Conservation (phyloP, 2,113 vertebrate species). For the Conger conger region DNA sequence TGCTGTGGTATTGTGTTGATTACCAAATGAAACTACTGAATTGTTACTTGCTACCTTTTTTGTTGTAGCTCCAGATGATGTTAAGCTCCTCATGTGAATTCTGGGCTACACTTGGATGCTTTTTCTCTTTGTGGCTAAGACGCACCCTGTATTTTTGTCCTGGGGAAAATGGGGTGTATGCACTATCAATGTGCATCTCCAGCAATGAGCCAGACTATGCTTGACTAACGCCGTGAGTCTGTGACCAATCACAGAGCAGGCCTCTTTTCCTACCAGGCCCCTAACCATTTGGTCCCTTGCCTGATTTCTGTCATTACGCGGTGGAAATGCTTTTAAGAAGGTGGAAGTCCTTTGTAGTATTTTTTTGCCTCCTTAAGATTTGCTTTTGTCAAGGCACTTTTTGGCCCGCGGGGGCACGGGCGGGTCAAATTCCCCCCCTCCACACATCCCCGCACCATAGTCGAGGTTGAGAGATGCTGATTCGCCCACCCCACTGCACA, state of each 20-base stretch:
- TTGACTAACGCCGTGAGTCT: not conserved
- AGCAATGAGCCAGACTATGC: not conserved
- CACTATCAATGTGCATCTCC: not conserved
- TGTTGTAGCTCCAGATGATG: not conserved
- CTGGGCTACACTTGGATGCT: not conserved
- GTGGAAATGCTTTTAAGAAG: not conserved
- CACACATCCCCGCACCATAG: not conserved
- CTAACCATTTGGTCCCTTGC: not conserved
- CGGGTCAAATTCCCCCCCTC: too few relatives aligned
- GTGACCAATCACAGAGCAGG: not conserved
- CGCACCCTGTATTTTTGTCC: not conserved
- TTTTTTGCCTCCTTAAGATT: not conserved
- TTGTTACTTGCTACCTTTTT: not conserved
- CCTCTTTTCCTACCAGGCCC: not conserved
- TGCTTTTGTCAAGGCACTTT: not conserved
- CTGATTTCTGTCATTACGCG: not conserved
- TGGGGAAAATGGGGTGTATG: not conserved
- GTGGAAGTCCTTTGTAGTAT: not conserved
- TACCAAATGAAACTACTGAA: too few relatives aligned
- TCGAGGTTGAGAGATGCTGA: not conserved
- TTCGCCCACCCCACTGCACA: not conserved
- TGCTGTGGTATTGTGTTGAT: too few relatives aligned
- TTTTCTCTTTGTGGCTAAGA: not conserved
- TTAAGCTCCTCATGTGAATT: not conserved
- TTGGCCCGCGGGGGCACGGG: not conserved